Conservation (phyloP, 2,113 vertebrate genomes). For the Limnothrissa miodon region DNA sequence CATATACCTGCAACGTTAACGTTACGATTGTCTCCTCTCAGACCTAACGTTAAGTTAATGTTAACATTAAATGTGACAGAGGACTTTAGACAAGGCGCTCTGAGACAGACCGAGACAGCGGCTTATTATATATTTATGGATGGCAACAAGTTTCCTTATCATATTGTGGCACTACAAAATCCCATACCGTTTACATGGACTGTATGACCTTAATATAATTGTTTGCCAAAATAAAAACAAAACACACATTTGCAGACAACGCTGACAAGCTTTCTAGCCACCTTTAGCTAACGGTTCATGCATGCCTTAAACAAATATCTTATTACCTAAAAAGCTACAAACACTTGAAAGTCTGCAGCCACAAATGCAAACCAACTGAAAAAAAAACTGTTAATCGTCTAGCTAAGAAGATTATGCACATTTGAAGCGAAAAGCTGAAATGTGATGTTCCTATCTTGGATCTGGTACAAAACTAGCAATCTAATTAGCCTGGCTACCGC, state of each 20-base stretch:
- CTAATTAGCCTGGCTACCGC: slow-evolving; percentile 14
- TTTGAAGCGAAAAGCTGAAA: not conserved
- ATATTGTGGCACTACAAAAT: not conserved
- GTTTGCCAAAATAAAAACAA: not conserved
- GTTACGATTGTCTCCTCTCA: not conserved
- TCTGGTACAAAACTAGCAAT: slow-evolving; percentile 4
- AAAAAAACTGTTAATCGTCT: not conserved
- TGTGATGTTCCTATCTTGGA: slow-evolving; percentile 5
- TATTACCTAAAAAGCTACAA: not conserved
- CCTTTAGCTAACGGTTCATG: slow-evolving; percentile 7
- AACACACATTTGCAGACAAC: not conserved
- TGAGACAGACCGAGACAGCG: slow-evolving; percentile 1
- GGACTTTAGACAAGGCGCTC: not conserved
- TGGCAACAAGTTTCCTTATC: slow-evolving; percentile 10
- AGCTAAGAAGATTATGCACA: not conserved
- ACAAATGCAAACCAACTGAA: not conserved
- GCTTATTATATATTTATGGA: slow-evolving; percentile 15
- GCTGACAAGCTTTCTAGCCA: slow-evolving; percentile 7
- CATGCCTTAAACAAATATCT: not conserved
- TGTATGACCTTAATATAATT: not conserved
- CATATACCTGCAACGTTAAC: too few relatives aligned
- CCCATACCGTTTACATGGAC: not conserved
- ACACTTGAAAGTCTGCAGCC: not conserved
- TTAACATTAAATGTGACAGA: not conserved
- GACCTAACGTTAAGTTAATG: too few relatives aligned